Base-by-base conservation (phyloP, 2,888 invertebrate genomes). In the Cerceris ruficornis region DNA sequence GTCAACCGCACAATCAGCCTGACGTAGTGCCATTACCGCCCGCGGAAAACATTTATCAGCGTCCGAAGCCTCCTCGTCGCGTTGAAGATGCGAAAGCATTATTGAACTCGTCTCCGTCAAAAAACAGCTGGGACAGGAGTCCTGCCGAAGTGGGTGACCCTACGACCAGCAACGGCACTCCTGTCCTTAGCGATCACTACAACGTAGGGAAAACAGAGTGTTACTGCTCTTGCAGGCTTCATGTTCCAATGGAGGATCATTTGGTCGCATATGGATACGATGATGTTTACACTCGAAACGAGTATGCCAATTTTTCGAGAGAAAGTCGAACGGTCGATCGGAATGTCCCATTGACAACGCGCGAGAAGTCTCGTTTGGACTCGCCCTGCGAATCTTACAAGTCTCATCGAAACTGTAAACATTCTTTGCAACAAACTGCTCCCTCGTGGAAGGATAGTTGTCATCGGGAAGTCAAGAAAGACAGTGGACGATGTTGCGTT, bases 71-170 rank as follows among this genome's bases (percentile, higher is more conserved):
- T 13, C 95, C 95, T 0, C 91, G 94, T 75, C 86, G 86, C 55
- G 92, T 93, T 28, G 89, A 89, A 13, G 85, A 88, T 28, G 49
- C 46, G 8, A 77, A 49, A 14, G 7, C 59, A 7, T n/a, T 82
- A 28, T 17, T 42, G 41, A 61, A 64, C 28, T 54, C 58, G 49
- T 58, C 67, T 15, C 52, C 93, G 88, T 92, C 94, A 95, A 96
- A 96, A 95, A 95, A 95, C 94, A 93, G 92, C 89, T 93, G 91
- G 93, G 94, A 94, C 95, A 95, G 95, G 94, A 95, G 94, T 93
- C 82, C 85, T 82, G 82, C 86, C 87, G 88, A 88, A 86, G 88
- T 90, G 89, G 91, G 88, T 88, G 84, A 89, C 91, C 92, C 91
- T 90, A 91, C 92, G 87, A 89, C 90, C 91, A 89, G 89, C 90